Base-by-base conservation (phyloP, 2,888 invertebrate species). In the Stramonita haemastoma region DNA sequence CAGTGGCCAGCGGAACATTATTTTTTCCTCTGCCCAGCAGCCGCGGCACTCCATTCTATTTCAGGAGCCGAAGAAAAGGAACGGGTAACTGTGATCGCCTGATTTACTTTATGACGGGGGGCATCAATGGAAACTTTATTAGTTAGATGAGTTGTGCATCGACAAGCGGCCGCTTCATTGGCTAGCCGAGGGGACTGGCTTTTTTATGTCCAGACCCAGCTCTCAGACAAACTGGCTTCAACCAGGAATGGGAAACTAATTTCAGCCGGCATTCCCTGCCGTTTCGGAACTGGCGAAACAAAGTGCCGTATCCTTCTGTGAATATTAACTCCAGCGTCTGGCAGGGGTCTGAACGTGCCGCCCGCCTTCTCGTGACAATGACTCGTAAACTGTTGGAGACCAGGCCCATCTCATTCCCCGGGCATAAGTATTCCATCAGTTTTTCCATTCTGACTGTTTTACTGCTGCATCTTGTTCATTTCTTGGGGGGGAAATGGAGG, bases 371-470 rank as follows among this genome's bases (percentile, higher is more conserved):
- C 86, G 86, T 86, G 86, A 60, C 66, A 34, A 60, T 32, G 57
- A 57, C 86, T 86, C 86, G 86, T 86, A 86, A 86, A 86, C 15
- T 32, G 60, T n/a, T 32, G 5, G 32, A 60, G 86, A 57, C 60
- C 15, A 86, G 60, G n/a, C 32, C n/a, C n/a, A 60, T 86, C 86
- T 86, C 86, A 86, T 86, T 86, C 56, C 86, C 22, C 60, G 26
- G 86, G 66, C 60, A 86, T 86, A 86, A 86, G 86, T 86, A 86
- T 86, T 86, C 86, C 86, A 86, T 86, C 86, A 86, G 86, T 56
- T 86, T 66, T 86, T 86, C 60, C 60, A 86, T 60, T 86, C 86
- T 60, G 86, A 86, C 86, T 86, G 86, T 86, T 86, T 86, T 86
- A 86, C 32, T 86, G 86, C 60, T 36, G 36, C 26, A 26, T 17